These are phyloP conservation scores for Caenorhabditis sp. DNA, from an alignment of 2,888 invertebrate genomes.

Conservation along the genomic window DNA sequence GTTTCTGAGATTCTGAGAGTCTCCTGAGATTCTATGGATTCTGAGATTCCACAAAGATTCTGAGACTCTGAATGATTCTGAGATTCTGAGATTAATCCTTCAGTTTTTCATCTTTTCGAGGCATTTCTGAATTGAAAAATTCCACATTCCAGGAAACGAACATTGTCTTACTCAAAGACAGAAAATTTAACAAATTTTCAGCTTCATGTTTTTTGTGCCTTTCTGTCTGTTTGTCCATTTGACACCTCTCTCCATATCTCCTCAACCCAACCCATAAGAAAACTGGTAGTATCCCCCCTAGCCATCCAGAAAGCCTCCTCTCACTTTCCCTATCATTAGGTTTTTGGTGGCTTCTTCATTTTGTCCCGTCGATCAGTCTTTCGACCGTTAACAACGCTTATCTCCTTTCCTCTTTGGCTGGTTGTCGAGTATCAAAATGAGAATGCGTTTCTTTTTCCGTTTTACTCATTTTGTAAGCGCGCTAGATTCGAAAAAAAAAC, in stretches of 20 bases:
- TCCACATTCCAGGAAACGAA: background rate
- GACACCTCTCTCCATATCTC: too few relatives aligned
- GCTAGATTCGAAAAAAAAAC: background rate
- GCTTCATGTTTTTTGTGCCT: background rate
- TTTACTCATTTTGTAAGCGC: conserved; percentile 13
- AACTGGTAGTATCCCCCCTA: conserved; percentile 7
- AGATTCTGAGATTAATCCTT: too few relatives aligned
- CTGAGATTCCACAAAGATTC: background rate
- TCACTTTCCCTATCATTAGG: conserved; percentile 24
- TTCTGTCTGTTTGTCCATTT: too few relatives aligned
- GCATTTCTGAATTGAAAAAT: too few relatives aligned
- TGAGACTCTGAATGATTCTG: too few relatives aligned
- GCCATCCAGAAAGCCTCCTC: too few relatives aligned
- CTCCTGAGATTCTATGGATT: background rate
- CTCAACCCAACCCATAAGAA: background rate
- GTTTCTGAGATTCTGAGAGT: background rate
- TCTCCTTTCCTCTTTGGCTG: conserved; percentile 1
- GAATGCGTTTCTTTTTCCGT: background rate
- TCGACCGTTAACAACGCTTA: conserved; percentile 32
- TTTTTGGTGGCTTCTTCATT: conserved; percentile 16
- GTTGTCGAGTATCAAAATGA: conserved; percentile 4
- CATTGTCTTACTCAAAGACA: too few relatives aligned
- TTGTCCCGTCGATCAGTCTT: conserved; percentile 7
- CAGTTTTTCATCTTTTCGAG: too few relatives aligned
- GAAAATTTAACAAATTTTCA: too few relatives aligned